Conservation (phyloP, 2,797 vertebrate species). For the Nasua narica region DNA sequence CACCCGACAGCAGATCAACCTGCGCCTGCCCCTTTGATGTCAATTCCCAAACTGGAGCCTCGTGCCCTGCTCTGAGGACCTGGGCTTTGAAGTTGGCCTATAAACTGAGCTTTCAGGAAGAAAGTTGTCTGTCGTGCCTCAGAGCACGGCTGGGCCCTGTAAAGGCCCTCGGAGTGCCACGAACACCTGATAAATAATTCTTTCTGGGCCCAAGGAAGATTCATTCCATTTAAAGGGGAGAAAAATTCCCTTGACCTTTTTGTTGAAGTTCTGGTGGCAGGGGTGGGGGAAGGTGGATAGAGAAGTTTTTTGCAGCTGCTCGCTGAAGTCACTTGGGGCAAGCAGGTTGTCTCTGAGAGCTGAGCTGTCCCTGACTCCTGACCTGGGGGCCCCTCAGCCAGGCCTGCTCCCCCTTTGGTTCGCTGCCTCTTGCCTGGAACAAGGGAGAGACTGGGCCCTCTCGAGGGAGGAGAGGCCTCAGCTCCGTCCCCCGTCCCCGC, state of each 20-base stretch:
- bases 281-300: neutral
- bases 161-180: slow-evolving; percentile 74
- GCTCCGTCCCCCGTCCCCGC: no score
- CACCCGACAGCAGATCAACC: slow-evolving; percentile 82
- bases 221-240: slow-evolving; percentile 64
- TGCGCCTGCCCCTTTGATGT: slow-evolving; percentile 82
- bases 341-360: neutral
- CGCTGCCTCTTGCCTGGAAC: neutral
- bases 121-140: slow-evolving; percentile 81
- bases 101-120: slow-evolving; percentile 86
- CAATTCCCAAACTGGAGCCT: slow-evolving; percentile 82
- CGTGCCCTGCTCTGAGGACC: slow-evolving; percentile 78
- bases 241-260: slow-evolving; percentile 74
- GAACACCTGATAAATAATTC: slow-evolving; percentile 79
- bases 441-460: neutral
- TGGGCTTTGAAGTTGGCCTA: slow-evolving; percentile 86
- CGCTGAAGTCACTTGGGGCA: slow-evolving; percentile 4
- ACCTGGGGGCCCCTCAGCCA: neutral
- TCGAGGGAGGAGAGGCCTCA: neutral
- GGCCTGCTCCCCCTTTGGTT: no score
- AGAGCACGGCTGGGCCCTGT: slow-evolving; percentile 75
- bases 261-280: slow-evolving; percentile 36
- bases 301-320: slow-evolving; percentile 38
- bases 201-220: slow-evolving; percentile 76
- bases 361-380: neutral